Conservation (phyloP, 2,797 vertebrate species). For the Sandelia bainsii region DNA sequence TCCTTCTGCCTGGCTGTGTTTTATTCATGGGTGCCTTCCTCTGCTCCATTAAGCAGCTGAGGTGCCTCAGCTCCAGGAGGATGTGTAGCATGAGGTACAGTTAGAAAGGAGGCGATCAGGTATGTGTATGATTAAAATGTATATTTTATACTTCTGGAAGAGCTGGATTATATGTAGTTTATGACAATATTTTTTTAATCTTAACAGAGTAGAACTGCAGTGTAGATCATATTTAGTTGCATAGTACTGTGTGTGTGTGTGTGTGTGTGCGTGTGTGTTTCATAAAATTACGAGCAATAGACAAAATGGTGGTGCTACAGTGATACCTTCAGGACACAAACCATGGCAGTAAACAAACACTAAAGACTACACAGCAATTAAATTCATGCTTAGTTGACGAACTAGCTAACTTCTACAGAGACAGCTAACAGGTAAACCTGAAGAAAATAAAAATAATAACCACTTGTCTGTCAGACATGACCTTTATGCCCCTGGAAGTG, state of each 20-base stretch:
- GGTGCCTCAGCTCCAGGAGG: conserved; percentile 37
- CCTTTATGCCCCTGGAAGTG: too few relatives aligned
- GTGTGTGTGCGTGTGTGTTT: neutral
- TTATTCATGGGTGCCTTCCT: conserved; percentile 70
- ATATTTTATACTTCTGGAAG: neutral
- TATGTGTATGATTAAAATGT: neutral
- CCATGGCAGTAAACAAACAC: too few relatives aligned
- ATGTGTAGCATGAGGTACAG: conserved; percentile 40
- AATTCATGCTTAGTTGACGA: neutral
- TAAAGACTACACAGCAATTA: neutral
- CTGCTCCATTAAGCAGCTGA: conserved; percentile 70
- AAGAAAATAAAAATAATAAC: too few relatives aligned
- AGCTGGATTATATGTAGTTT: neutral
- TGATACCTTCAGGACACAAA: neutral
- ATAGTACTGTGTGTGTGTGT: too few relatives aligned
- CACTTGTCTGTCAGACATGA: too few relatives aligned
- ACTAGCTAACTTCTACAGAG: neutral
- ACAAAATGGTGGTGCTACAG: neutral
- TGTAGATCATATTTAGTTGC: neutral
- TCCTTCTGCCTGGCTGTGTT: conserved; percentile 73
- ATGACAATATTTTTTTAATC: neutral
- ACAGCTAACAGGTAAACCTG: neutral
- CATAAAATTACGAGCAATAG: neutral
- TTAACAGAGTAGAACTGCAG: neutral
- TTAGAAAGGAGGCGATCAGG: conserved; percentile 41